Evolutionary conservation across 2,113 vertebrate genomes (phyloP).

Genomic region (Anguilla rostrata): DNA sequence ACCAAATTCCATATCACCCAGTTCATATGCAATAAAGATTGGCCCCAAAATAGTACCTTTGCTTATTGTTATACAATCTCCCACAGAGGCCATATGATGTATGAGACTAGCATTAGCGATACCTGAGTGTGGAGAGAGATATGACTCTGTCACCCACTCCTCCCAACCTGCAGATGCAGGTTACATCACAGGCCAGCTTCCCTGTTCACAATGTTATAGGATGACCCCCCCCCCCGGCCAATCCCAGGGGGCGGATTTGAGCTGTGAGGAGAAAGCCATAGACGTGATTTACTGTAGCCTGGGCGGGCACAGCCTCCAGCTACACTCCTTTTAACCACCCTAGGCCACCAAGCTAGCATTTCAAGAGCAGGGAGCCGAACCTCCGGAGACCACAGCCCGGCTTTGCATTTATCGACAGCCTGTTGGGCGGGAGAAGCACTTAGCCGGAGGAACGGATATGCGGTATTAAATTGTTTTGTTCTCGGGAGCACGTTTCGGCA

Average conservation of each 20-base stretch:
- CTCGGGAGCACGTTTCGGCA: not conserved
- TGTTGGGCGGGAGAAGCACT: not conserved
- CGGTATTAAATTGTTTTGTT: slow-evolving; percentile 1
- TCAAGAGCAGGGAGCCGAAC: not conserved
- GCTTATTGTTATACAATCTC: no score
- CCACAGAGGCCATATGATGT: no score
- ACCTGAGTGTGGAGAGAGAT: no score
- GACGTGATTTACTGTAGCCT: not conserved
- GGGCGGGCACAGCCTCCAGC: not conserved
- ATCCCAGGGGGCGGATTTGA: no score
- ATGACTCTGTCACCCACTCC: no score
- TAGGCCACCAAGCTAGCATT: not conserved
- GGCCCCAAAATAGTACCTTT: not conserved
- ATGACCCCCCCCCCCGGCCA: no score
- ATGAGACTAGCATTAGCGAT: no score
- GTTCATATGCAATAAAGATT: not conserved
- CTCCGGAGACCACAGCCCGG: not conserved
- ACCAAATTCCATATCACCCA: not conserved
- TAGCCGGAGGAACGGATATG: not conserved
- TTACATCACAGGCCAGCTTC: not conserved
- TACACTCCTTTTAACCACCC: not conserved
- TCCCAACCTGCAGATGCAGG: no score
- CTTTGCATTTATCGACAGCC: not conserved
- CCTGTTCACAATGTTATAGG: no score
- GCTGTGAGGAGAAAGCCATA: not conserved